A percentile compares a stretch with the other conserved stretches of the same genome.
Evolutionary conservation across 2,888 invertebrate genomes (phyloP).

Genomic region (Chrysolina oricalcia): DNA sequence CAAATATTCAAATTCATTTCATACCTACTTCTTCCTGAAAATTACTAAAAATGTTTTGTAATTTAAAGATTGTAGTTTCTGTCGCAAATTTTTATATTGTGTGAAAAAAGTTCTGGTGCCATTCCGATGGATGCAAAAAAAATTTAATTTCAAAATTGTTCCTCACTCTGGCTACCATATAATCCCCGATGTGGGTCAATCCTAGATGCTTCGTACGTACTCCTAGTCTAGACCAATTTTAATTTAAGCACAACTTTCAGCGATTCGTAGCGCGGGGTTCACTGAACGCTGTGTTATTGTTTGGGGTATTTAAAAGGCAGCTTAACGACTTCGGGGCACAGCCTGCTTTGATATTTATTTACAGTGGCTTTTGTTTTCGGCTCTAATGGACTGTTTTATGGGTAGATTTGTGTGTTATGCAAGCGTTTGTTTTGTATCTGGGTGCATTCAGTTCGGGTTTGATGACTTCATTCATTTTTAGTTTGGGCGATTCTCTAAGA

Average conservation of each 20-base stretch:
- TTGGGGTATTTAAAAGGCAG: slow-evolving; percentile 47
- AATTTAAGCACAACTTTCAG: slow-evolving; percentile 46
- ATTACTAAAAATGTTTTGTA: too few species aligned
- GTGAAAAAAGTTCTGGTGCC: too few species aligned
- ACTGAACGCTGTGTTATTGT: slow-evolving; percentile 62
- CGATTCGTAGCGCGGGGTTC: slow-evolving; percentile 54
- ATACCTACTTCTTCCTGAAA: too few species aligned
- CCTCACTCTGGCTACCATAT: slow-evolving; percentile 24
- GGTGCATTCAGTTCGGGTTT: slow-evolving; percentile 12
- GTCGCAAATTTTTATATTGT: too few species aligned
- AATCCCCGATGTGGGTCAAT: slow-evolving; percentile 23
- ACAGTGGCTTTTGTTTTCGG: slow-evolving; percentile 30
- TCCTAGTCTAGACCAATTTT: slow-evolving; percentile 51
- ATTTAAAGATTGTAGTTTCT: too few species aligned
- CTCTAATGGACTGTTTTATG: slow-evolving; percentile 32
- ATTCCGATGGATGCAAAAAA: too few species aligned
- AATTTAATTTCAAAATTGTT: slow-evolving; percentile 29
- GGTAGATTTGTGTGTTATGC: slow-evolving; percentile 23
- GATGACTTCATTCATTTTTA: slow-evolving; percentile 19
- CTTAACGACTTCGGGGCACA: slow-evolving; percentile 39
- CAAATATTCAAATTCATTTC: too few species aligned
- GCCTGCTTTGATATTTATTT: slow-evolving; percentile 44
- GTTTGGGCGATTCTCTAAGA: background rate
- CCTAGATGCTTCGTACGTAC: slow-evolving; percentile 24
- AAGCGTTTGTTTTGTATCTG: slow-evolving; percentile 25